Percentiles rank a stretch among this genome's conserved stretches.
phyloP scores from a whole-genome alignment of 2,888 invertebrate species.

The Cartodere bifasciata region DNA sequence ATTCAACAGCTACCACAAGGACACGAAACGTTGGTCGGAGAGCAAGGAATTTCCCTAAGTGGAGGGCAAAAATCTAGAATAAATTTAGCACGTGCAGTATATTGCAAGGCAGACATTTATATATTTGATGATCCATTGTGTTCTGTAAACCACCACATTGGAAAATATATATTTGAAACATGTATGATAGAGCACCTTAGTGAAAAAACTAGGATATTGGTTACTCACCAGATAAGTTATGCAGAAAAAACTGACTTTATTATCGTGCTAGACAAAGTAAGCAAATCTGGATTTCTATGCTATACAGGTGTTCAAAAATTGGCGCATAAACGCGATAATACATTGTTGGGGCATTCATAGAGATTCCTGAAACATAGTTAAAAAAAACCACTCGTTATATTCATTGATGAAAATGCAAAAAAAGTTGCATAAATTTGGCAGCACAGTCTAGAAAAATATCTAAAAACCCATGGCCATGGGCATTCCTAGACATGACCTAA shows the following conservation, averaged over 20 bases:
- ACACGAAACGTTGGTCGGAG: conserved; percentile 62
- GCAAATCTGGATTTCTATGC: too few relatives aligned
- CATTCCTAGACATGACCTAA: background rate
- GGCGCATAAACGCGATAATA: too few relatives aligned
- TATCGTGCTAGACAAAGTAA: conserved; percentile 46
- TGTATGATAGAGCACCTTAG: conserved; percentile 43
- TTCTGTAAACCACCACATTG: conserved; percentile 64
- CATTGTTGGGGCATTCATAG: too few relatives aligned
- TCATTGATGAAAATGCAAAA: too few relatives aligned
- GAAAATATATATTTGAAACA: conserved; percentile 56
- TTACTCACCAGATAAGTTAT: conserved; percentile 73
- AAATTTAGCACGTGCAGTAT: too few relatives aligned
- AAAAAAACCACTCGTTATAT: too few relatives aligned
- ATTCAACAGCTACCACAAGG: conserved; percentile 56
- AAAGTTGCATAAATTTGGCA: too few relatives aligned
- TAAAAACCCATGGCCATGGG: background rate
- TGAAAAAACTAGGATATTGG: conserved; percentile 55
- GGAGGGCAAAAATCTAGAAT: conserved; percentile 71
- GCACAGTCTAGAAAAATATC: too few relatives aligned
- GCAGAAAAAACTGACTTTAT: conserved; percentile 50
- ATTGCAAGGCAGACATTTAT: conserved; percentile 60
- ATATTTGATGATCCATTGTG: conserved; percentile 66
- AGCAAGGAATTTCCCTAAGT: conserved; percentile 59
- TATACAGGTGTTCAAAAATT: too few relatives aligned
- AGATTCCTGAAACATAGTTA: too few relatives aligned